These are phyloP conservation scores for Teinopalpus imperialis DNA, from an alignment of 2,888 invertebrate genomes.

Conservation along the genomic window DNA sequence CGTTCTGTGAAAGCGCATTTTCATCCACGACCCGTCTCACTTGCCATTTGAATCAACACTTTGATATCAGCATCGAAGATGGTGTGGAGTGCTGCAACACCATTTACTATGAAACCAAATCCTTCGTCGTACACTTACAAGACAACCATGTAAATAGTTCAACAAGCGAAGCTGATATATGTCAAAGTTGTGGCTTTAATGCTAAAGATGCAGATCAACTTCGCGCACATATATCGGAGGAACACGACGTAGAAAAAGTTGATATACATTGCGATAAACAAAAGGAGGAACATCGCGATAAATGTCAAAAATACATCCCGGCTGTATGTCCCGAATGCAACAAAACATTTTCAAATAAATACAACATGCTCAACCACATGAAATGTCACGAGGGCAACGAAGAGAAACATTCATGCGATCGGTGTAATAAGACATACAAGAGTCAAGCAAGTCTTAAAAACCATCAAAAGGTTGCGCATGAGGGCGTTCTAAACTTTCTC, in stretches of 20 bases:
- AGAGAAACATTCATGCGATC: slow-evolving; percentile 50
- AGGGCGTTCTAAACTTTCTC: slow-evolving; percentile 57
- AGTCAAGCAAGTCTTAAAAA: slow-evolving; percentile 62
- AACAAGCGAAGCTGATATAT: slow-evolving; percentile 31
- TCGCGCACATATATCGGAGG: slow-evolving; percentile 36
- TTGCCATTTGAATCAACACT: slow-evolving; percentile 54
- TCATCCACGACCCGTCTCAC: slow-evolving; percentile 52
- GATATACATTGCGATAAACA: slow-evolving; percentile 26
- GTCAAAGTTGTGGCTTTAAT: slow-evolving; percentile 46
- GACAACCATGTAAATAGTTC: slow-evolving; percentile 38
- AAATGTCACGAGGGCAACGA: slow-evolving; percentile 52
- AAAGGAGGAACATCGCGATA: slow-evolving; percentile 30
- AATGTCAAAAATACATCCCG: slow-evolving; percentile 56
- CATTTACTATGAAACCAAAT: slow-evolving; percentile 38
- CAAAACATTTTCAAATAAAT: slow-evolving; percentile 70
- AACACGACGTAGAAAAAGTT: slow-evolving; percentile 31
- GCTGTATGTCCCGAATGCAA: slow-evolving; percentile 74
- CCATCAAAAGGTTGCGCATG: slow-evolving; percentile 66
- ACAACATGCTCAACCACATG: slow-evolving; percentile 71
- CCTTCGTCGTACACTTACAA: slow-evolving; percentile 51
- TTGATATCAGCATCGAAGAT: slow-evolving; percentile 40
- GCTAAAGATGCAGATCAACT: slow-evolving; percentile 35
- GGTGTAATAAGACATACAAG: slow-evolving; percentile 69
- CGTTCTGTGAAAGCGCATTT: slow-evolving; percentile 54
- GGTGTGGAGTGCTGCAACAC: slow-evolving; percentile 49